Percentiles rank a stretch among this genome's conserved stretches.
Conservation (phyloP, 2,113 vertebrate species). For the Xiphophorus maculatus region DNA sequence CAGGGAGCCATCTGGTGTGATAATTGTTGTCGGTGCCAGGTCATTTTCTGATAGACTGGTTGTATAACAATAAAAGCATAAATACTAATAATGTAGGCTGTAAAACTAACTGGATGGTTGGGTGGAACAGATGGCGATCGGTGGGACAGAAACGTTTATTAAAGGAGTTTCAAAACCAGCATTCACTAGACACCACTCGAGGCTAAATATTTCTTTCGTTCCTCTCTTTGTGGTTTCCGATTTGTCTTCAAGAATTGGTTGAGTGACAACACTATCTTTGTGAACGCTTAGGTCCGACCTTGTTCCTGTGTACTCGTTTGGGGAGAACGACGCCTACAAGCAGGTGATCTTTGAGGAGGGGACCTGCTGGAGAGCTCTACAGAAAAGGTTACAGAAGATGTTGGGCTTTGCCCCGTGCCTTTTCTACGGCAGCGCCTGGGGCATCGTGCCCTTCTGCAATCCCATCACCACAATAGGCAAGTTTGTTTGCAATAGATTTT, state of each 20-base stretch:
- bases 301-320: conserved; percentile 95
- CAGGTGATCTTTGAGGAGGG: conserved; percentile 93
- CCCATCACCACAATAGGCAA: conserved; percentile 93
- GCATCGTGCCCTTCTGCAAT: conserved; percentile 89
- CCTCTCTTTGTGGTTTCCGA: neutral
- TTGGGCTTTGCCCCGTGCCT: conserved; percentile 94
- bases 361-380: conserved; percentile 84
- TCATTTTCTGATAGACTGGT: neutral
- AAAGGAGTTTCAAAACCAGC: neutral
- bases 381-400: conserved; percentile 92
- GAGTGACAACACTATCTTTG: neutral
- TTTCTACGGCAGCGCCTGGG: conserved; percentile 91
- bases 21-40: neutral
- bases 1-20: neutral
- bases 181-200: neutral
- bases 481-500: conserved; percentile 7
- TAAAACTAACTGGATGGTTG: neutral
- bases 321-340: conserved; percentile 93
- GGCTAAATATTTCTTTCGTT: neutral
- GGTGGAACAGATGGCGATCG: no score
- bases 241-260: neutral
- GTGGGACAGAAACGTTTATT: neutral
- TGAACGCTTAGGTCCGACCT: conserved; percentile 85
- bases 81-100: neutral
- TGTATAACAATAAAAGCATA: neutral